Evolutionary conservation across 2,113 vertebrate species (phyloP).

Genomic region (Ptilonorhynchus violaceus): DNA sequence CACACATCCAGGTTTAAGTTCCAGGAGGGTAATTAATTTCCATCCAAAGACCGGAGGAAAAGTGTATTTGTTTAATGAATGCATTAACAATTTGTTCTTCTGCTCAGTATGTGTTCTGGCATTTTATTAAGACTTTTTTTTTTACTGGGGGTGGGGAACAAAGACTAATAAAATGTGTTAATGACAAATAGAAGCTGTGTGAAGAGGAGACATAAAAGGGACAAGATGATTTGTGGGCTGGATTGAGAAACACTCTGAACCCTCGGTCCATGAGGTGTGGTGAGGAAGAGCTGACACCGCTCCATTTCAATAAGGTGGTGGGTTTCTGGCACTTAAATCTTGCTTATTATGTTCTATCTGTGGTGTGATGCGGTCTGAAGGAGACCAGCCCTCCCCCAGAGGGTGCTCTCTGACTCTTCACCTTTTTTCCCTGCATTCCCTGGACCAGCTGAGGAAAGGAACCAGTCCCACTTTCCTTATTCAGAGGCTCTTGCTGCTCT

Average conservation of each 20-base stretch:
- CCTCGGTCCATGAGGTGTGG: not conserved
- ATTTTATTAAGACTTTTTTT: conserved; percentile 1
- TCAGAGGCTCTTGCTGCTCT: not conserved
- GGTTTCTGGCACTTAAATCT: not conserved
- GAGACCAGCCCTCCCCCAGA: not conserved
- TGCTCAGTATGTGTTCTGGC: conserved; percentile 24
- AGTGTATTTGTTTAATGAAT: conserved; percentile 46
- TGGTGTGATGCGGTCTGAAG: not conserved
- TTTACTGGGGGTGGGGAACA: not conserved
- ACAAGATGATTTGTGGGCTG: not conserved
- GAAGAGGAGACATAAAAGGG: not conserved
- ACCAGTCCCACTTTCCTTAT: not conserved
- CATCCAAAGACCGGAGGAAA: not conserved
- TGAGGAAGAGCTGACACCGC: not conserved
- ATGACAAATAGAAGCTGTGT: conserved; percentile 11
- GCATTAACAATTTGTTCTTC: conserved; percentile 31
- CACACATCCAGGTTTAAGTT: not conserved
- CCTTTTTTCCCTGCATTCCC: not conserved
- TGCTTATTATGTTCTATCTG: not conserved
- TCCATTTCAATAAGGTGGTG: not conserved
- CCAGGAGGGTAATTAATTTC: conserved; percentile 41
- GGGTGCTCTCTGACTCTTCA: not conserved
- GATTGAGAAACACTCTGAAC: not conserved
- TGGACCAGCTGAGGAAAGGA: not conserved
- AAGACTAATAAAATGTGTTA: conserved; percentile 21